A percentile compares a stretch with the other conserved stretches of the same genome.
Conservation (phyloP, 2,797 vertebrate species). For the Pterois miles region DNA sequence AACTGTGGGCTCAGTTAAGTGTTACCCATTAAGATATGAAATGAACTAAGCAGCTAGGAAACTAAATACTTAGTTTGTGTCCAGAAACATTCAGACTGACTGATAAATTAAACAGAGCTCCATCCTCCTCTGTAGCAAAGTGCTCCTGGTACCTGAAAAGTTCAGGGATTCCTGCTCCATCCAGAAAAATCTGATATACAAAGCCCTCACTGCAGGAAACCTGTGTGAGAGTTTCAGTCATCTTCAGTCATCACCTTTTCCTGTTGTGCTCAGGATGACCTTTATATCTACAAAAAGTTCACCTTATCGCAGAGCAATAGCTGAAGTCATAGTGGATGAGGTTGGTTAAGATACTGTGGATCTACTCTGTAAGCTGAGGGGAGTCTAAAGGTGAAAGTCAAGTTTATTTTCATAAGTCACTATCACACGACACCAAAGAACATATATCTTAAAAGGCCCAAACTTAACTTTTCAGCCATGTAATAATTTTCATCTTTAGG, state of each 20-base stretch:
- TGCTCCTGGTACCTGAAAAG: constrained; percentile 1
- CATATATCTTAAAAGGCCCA: background rate
- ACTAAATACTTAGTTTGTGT: background rate
- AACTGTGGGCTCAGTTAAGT: background rate
- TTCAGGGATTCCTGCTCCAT: constrained; percentile 14
- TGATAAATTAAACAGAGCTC: background rate
- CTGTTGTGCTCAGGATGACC: constrained; percentile 46
- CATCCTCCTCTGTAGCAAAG: background rate
- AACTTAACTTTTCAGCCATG: background rate
- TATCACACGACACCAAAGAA: background rate
- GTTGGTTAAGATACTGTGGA: constrained; percentile 19
- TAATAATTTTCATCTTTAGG: background rate
- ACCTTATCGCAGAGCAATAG: constrained; percentile 6
- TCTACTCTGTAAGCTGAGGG: constrained; percentile 1
- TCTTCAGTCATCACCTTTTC: constrained; percentile 47
- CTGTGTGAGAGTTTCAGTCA: constrained; percentile 38
- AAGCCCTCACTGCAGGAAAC: constrained; percentile 34
- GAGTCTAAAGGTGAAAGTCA: constrained; percentile 23
- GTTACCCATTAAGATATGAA: background rate
- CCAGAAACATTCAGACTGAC: constrained; percentile 14
- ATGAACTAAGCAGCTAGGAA: background rate
- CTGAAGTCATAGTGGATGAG: constrained; percentile 19
- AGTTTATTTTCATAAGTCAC: constrained; percentile 19
- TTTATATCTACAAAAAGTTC: constrained; percentile 68
- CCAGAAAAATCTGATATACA: background rate